phyloP scores from a whole-genome alignment of 1,140 invertebrate genomes.

The Penaeus chinensis region DNA sequence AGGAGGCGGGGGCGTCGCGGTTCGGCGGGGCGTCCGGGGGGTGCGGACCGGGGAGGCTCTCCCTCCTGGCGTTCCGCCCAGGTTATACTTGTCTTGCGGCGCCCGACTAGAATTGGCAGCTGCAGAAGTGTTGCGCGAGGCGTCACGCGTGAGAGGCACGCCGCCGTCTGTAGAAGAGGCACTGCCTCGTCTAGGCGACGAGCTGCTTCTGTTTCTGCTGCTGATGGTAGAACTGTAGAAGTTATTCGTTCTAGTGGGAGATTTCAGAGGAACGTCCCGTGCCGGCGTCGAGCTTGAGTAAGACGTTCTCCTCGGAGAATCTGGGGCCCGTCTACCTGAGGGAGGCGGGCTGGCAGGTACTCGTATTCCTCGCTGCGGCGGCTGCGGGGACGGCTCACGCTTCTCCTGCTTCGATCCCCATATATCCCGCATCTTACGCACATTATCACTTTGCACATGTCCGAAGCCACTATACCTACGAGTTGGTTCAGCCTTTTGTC shows the following conservation, averaged over 20 bases:
- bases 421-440: slow-evolving; percentile 57
- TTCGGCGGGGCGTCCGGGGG: not conserved
- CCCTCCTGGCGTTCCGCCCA: not conserved
- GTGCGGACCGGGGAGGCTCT: slow-evolving; percentile 4
- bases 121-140: not conserved
- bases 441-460: slow-evolving; percentile 56
- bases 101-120: slow-evolving; percentile 9
- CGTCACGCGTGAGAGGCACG: not conserved
- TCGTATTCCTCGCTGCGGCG: not conserved
- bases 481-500: slow-evolving; percentile 27
- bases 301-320: slow-evolving; percentile 12
- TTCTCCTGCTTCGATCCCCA: slow-evolving; percentile 54
- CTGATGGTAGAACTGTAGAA: slow-evolving; percentile 39
- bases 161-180: slow-evolving; percentile 21
- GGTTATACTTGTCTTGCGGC: slow-evolving; percentile 29
- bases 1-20: slow-evolving; percentile 20
- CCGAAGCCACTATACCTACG: slow-evolving; percentile 53
- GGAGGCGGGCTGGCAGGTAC: slow-evolving; percentile 9
- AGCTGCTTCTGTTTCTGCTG: slow-evolving; percentile 21
- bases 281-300: not conserved
- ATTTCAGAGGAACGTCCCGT: too few species aligned
- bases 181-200: slow-evolving; percentile 43
- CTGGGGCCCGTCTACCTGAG: not conserved
- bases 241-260: not conserved
- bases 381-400: slow-evolving; percentile 21